Evolutionary conservation across 2,888 invertebrate species (phyloP), one percentile per base, ranked within the genome.

Genomic region (Sturmia bella): DNA sequence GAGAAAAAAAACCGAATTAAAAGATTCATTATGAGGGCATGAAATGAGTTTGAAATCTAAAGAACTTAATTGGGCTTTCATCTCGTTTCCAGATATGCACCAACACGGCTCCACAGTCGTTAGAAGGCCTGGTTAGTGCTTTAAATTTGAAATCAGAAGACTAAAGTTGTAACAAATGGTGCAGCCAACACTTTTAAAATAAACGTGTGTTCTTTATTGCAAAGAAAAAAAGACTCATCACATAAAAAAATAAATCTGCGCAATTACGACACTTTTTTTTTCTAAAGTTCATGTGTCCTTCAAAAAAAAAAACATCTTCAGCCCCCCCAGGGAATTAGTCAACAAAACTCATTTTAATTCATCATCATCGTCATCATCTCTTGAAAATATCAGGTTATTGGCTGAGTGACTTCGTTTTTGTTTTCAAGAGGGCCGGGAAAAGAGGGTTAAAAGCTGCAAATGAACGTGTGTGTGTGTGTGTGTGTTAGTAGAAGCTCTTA

Each of bases 211-310:
- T 39, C 6, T 45, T 27, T 41, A 17, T 21, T n/a, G 27, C 48
- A 45, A 56, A 15, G 21, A 74, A 15, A 56, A 17, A 82, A 84
- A 80, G 9, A n/a, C n/a, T 3, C 85, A 27, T 39, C n/a, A 41
- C 7, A n/a, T n/a, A 45, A 79, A 41, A 82, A 70, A 57, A 82
- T 83, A 85, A 87, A 84, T 87, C 86, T 87, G 87, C 87, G 87
- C 87, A 88, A 88, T 88, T 88, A 88, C 87, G 86, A 87, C 88
- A 88, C 88, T 87, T 88, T 84, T 82, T 88, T 86, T 85, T 50
- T 3, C 43, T 12, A 41, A 41, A 50, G 15, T n/a, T n/a, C n/a
- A n/a, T n/a, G 43, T 59, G 19, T 57, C 59, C 66, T 70, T 79
- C n/a, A 56, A 57, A 21, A 75, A 37, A 56, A 50, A 21, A 75